Evolutionary conservation across 1,140 invertebrate genomes (phyloP), one percentile per base, ranked within the genome.

Genomic region (Thereuonema tuberculata): DNA sequence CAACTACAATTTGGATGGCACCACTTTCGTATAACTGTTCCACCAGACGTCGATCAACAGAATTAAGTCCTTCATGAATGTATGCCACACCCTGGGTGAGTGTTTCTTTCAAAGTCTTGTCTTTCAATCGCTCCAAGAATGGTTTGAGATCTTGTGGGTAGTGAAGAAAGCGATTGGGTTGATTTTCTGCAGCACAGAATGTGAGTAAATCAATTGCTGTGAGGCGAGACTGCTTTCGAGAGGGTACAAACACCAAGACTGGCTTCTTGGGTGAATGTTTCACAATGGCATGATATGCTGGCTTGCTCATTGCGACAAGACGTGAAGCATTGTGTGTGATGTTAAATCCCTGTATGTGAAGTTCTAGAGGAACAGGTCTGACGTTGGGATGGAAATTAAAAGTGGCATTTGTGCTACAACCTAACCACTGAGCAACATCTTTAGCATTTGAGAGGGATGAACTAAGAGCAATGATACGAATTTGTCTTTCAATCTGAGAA

Each of bases 301-400:
- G 96, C 71, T 97, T 97, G 0, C 89, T 86, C 97, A 99, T 99
- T 0, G 95, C 91, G 1, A 95, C 84, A 1, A 99, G 78, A 25
- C 97, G 80, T 0, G 94, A 93, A 1, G 88, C 88, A 71, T 96
- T 97, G 75, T 99, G 95, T 0, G 92, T 95, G 15, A 98, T 90
- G 75, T 98, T 99, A 71, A 97, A 93, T 14, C 95, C 93, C 78
- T 89, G 76, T 52, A 99, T 93, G 68, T 98, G 92, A 25, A 99
- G 75, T 72, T 99, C 94, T 3, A 99, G 72, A 0, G 93, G 92
- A 27, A 98, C 78, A 9, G 96, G 96, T 21, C 96, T 77, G 9
- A 98, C 94, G 70, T 91, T 96, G 0, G 96, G 96, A 72, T 98
- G 93, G 72, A 99, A 99, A 77, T 99, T 99, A 72, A 98, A 99